Base-by-base conservation (phyloP, 2,113 vertebrate species). In the Amia ocellicauda region DNA sequence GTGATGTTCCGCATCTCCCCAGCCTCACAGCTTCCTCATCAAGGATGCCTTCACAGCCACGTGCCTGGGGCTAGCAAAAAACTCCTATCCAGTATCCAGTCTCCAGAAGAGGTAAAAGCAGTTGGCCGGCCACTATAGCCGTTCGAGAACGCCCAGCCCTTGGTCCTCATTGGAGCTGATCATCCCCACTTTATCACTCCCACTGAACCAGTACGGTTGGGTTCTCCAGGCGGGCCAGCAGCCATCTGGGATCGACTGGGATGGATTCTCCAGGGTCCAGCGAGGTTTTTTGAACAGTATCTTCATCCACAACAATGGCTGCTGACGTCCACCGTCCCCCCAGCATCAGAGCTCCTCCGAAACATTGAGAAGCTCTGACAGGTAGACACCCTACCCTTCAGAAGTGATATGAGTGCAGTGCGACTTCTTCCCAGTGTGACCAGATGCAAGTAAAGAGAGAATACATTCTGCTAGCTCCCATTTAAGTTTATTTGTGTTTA, bases 251-350 rank as follows among this genome's bases (percentile, higher is more conserved):
- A 58, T 43, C 2, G 17, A 3, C 59, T 71, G 22, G 53, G 69
- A 5, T 71, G 53, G 63, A 22, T 45, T 3, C 20, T 63, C 1
- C 69, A 70, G 20, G 58, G 69, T 13, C 63, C 69, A 23, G 40
- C 40, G 9, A 41, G 23, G 22, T n/a, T 26, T 27, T 22, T 0
- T 53, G 47, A 23, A 60, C 3, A 55, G 51, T 50, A 11, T 29
- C 27, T 11, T 50, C 5, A 13, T 0, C 16, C 22, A 16, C 45
- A 52, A 13, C 36, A 41, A 24, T 22, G 29, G 31, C 40, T 53
- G 13, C 22, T 19, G 17, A 52, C 49, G 17, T 23, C 49, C 13
- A 26, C 17, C 3, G 3, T 28, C 11, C 16, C 1, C 22, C 23
- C 49, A 2, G 22, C 9, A 7, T 3, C 16, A 1, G 14, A 53